Base-by-base conservation (phyloP, 2,113 vertebrate species). In the Andinoacara biseriatus region DNA sequence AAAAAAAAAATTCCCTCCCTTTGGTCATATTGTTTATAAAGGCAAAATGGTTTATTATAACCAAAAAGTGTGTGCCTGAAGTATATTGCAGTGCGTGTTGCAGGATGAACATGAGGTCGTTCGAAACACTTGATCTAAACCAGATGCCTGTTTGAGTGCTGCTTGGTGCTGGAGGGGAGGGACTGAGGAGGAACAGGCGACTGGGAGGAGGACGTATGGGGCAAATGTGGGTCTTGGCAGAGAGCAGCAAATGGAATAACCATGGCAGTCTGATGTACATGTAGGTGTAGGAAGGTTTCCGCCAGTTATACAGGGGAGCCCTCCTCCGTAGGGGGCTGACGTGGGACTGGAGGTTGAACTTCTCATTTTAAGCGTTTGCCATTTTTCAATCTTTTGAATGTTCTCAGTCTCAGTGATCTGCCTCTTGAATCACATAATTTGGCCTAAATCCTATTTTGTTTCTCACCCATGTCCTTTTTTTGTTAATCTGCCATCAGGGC, bases 61-160 rank as follows among this genome's bases (percentile, higher is more conserved):
- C 77, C 78, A 75, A 52, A 31, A 29, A 49, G 33, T 46, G 14
- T 57, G n/a, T 52, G 74, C 87, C 52, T 80, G 62, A 80, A 83
- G 67, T 40, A 58, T 24, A 56, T 57, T 74, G 81, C 83, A 72
- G 81, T 60, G 56, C 43, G 46, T 59, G 20, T 84, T 69, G 43
- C 80, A 74, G 20, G 79, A 83, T 72, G 78, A 77, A 89, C 77
- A 88, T 35, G 79, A 89, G 85, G 88, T 89, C 10, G 52, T 85
- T 86, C 75, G 67, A 86, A 90, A 87, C 75, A 29, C 85, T 91
- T 92, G 94, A 94, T 93, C 85, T 35, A 91, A 93, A 93, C 76
- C 91, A 94, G 91, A 88, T 78, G 77, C 76, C 67, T 82, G 87
- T 77, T 87, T 87, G 65, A 77, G 87, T 67, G 84, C 74, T 59